A percentile compares a stretch with the other conserved stretches of the same genome.
These are phyloP conservation scores for Urocyon cinereoargenteus DNA, from an alignment of 2,797 vertebrate genomes.

Conservation along the genomic window DNA sequence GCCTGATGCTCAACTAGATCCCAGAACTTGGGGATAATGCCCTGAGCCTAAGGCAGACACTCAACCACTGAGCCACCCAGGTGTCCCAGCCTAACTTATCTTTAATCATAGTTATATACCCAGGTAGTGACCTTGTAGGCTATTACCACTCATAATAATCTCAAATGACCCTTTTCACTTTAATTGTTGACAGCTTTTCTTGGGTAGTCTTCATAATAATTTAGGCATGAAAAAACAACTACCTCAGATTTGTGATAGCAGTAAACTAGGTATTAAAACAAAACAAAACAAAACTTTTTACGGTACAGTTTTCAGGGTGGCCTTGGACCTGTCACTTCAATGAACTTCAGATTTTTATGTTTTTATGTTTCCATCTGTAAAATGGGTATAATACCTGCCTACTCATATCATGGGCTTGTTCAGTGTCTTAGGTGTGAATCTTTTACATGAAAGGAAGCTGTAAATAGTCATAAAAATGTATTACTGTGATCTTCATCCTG, in stretches of 20 bases:
- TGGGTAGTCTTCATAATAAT: not conserved
- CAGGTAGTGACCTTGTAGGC: constrained; percentile 34
- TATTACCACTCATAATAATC: constrained; percentile 12
- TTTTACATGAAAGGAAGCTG: constrained; percentile 61
- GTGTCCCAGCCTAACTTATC: not conserved
- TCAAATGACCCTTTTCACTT: constrained; percentile 46
- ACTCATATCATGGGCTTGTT: not conserved
- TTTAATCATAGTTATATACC: constrained; percentile 61
- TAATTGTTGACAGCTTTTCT: constrained; percentile 47
- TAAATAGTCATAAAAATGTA: constrained; percentile 43
- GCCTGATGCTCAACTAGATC: not conserved
- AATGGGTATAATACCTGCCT: not conserved
- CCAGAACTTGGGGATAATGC: not conserved
- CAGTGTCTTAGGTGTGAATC: constrained; percentile 21
- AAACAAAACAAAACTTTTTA: not conserved
- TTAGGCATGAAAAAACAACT: constrained; percentile 7
- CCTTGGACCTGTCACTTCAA: constrained; percentile 2
- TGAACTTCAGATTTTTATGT: constrained; percentile 9
- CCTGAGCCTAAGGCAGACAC: not conserved
- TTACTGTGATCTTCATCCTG: not conserved
- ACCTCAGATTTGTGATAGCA: constrained; percentile 26
- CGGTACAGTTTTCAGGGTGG: not conserved
- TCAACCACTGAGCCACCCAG: not conserved
- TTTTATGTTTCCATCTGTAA: constrained; percentile 27
- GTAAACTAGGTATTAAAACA: not conserved